Evolutionary conservation across 2,888 invertebrate genomes (phyloP).

Genomic region (Sepioteuthis lessoniana): DNA sequence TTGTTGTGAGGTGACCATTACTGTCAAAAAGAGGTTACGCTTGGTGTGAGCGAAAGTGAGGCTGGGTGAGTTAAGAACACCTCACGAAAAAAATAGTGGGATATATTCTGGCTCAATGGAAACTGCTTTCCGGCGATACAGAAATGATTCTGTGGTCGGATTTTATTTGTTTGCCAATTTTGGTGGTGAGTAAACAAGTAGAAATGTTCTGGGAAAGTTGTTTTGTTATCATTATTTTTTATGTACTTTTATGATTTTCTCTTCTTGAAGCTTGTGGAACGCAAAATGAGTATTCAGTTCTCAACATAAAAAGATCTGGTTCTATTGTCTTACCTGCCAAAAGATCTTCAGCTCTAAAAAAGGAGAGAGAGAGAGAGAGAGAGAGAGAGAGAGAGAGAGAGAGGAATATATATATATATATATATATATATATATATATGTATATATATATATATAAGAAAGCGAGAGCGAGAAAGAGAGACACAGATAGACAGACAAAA

Average conservation of each 20-base stretch:
- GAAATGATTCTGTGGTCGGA: background rate
- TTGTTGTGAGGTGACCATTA: background rate
- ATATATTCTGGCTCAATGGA: background rate
- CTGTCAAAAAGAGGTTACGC: constrained; percentile 20
- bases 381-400: too few species aligned
- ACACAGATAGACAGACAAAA: too few species aligned
- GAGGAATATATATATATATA: too few species aligned
- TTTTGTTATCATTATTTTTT: background rate
- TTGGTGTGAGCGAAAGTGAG: background rate
- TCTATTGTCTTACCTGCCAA: too few species aligned
- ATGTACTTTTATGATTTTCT: background rate
- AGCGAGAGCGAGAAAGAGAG: too few species aligned
- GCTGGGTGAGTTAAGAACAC: background rate
- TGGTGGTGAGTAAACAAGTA: background rate
- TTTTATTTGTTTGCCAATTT: background rate
- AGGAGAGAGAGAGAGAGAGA: too few species aligned
- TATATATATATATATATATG: too few species aligned
- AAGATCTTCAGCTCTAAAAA: too few species aligned
- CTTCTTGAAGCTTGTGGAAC: too few species aligned
- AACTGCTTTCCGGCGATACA: background rate
- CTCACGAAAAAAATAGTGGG: background rate
- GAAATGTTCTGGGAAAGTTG: background rate
- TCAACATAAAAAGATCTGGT: too few species aligned
- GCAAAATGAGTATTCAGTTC: too few species aligned
- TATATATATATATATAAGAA: too few species aligned